These are phyloP conservation scores for Peucedramus taeniatus DNA, from an alignment of 2,113 vertebrate species.

Conservation along the genomic window DNA sequence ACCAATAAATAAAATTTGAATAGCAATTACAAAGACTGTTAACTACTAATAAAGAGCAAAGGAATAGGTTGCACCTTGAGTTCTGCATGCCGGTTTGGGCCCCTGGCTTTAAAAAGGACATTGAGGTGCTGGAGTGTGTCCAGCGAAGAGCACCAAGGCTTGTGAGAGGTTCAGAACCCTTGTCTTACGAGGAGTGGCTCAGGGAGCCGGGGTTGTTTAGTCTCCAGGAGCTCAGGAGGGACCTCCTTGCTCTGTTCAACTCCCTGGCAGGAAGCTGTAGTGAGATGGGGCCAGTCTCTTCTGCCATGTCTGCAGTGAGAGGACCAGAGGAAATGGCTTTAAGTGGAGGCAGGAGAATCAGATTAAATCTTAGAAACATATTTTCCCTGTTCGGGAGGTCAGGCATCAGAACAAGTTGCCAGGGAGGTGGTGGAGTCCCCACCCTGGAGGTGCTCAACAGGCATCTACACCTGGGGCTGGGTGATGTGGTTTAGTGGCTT, in stretches of 20 bases:
- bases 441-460: not conserved
- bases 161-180: not conserved
- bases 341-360: not conserved
- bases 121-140: accelerated
- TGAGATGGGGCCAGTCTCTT: not conserved
- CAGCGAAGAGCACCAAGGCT: accelerated
- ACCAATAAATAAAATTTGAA: not conserved
- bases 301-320: not conserved
- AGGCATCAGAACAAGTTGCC: not conserved
- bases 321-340: not conserved
- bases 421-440: not conserved
- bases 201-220: not conserved
- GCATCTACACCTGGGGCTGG: accelerated
- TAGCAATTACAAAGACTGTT: not conserved
- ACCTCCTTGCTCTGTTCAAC: not conserved
- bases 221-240: not conserved
- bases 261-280: not conserved
- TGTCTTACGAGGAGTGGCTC: not conserved
- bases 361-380: not conserved
- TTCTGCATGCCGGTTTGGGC: not conserved
- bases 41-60: not conserved
- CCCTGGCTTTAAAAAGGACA: not conserved
- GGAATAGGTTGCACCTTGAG: not conserved
- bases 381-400: not conserved
- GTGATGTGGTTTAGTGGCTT: not conserved